These are phyloP conservation scores for human (Homo sapiens) DNA, from an alignment of 2,113 vertebrate species.

Conservation along the genomic window DNA sequence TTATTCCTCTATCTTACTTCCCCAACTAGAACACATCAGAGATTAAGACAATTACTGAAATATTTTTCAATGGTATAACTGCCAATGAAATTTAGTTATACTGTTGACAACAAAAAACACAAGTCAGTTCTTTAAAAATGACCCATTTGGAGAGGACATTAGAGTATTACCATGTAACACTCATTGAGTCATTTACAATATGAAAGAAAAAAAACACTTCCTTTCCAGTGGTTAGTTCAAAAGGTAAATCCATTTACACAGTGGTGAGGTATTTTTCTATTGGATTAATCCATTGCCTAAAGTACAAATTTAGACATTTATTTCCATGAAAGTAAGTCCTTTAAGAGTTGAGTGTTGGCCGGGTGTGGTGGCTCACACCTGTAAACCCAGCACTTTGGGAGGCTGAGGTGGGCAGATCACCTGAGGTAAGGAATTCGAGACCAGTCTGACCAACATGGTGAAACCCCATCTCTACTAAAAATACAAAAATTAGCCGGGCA, in stretches of 20 bases:
- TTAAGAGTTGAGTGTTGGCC: slow-evolving; percentile 45
- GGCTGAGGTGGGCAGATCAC: too few species aligned
- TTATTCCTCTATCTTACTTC: not conserved
- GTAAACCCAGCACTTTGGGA: too few species aligned
- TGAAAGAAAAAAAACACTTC: slow-evolving; percentile 39
- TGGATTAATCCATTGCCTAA: slow-evolving; percentile 55
- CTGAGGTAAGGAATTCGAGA: too few species aligned
- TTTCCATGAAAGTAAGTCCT: slow-evolving; percentile 44
- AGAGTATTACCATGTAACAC: not conserved
- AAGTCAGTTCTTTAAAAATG: slow-evolving; percentile 18
- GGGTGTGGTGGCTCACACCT: too few species aligned
- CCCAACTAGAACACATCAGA: not conserved
- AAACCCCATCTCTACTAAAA: too few species aligned
- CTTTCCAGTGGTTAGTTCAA: slow-evolving; percentile 20
- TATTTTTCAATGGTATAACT: slow-evolving; percentile 25
- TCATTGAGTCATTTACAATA: slow-evolving; percentile 32
- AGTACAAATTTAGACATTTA: slow-evolving; percentile 44
- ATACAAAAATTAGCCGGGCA: too few species aligned
- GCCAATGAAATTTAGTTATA: slow-evolving; percentile 9
- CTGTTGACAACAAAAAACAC: not conserved
- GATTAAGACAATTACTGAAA: slow-evolving; percentile 54
- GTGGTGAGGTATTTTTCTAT: slow-evolving; percentile 41
- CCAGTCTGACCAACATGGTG: too few species aligned
- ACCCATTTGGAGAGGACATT: slow-evolving; percentile 29
- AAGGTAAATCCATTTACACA: slow-evolving; percentile 55